phyloP scores from a whole-genome alignment of 1,140 invertebrate genomes.

The Bombus terrestris region DNA sequence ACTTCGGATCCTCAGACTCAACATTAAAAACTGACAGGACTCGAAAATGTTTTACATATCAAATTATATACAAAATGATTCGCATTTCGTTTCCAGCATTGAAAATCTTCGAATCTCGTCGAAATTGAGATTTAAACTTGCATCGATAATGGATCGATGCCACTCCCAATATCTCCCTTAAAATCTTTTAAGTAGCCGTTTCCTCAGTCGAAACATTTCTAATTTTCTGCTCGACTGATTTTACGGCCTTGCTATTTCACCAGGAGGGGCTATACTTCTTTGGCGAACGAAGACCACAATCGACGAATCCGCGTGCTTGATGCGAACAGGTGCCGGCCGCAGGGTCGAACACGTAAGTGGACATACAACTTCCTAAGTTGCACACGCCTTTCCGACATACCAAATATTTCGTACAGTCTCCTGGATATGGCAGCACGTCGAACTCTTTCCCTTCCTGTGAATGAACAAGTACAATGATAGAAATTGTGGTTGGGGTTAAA shows the following conservation, averaged over 20 bases:
- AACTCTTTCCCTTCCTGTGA: constrained; percentile 35
- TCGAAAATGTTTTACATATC: too few species aligned
- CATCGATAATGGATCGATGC: too few species aligned
- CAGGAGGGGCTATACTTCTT: constrained; percentile 16
- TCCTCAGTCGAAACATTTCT: background rate
- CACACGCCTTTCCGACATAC: constrained; percentile 24
- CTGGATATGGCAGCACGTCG: constrained; percentile 14
- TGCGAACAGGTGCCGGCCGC: constrained; percentile 32
- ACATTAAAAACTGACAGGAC: too few species aligned
- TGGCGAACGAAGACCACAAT: constrained; percentile 3
- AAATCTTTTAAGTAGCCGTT: background rate
- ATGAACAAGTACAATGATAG: background rate
- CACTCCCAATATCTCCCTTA: background rate
- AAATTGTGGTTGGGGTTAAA: background rate
- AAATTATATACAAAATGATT: background rate
- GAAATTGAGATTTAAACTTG: background rate
- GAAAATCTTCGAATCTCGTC: background rate
- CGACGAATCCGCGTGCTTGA: background rate
- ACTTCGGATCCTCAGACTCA: too few species aligned
- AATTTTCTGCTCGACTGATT: background rate
- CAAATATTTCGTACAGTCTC: constrained; percentile 45
- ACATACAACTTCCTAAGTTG: constrained; percentile 22
- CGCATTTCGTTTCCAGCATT: too few species aligned
- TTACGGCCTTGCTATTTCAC: background rate
- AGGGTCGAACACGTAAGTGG: constrained; percentile 48